A percentile compares a stretch with the other conserved stretches of the same genome.
These are phyloP conservation scores for Arctocebus calabarensis DNA, from an alignment of 2,797 vertebrate species.

Conservation along the genomic window DNA sequence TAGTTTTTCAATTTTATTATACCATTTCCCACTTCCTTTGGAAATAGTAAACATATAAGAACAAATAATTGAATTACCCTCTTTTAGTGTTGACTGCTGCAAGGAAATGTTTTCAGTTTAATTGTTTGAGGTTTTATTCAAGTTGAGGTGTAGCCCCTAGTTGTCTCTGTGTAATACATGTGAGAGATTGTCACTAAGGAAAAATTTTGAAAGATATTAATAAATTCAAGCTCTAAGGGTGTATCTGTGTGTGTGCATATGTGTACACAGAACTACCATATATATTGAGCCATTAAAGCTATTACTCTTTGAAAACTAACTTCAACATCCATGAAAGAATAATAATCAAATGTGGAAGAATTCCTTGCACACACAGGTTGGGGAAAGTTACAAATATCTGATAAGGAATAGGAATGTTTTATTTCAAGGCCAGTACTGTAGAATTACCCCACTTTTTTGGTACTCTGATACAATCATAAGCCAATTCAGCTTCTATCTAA, in stretches of 20 bases:
- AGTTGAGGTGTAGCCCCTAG: background rate
- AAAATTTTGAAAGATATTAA: background rate
- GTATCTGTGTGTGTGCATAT: background rate
- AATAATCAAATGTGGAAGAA: background rate
- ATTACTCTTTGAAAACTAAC: conserved; percentile 37
- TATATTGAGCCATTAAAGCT: background rate
- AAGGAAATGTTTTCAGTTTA: background rate
- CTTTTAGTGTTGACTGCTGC: background rate
- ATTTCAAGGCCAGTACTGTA: background rate
- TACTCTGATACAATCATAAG: background rate
- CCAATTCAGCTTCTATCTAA: conserved; percentile 29
- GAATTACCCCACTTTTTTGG: background rate
- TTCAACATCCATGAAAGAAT: background rate
- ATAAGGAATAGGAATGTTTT: background rate
- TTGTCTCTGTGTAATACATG: conserved; percentile 7
- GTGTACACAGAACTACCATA: background rate
- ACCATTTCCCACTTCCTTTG: background rate
- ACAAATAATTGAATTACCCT: background rate
- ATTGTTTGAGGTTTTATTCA: background rate
- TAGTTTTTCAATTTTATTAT: background rate
- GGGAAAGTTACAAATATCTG: background rate
- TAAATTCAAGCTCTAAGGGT: background rate
- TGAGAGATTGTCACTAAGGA: background rate
- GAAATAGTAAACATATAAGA: background rate
- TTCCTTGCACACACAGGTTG: background rate